A percentile compares a stretch with the other conserved stretches of the same genome.
These are phyloP conservation scores for Geotrypetes seraphini DNA, from an alignment of 2,797 vertebrate genomes.

Conservation along the genomic window DNA sequence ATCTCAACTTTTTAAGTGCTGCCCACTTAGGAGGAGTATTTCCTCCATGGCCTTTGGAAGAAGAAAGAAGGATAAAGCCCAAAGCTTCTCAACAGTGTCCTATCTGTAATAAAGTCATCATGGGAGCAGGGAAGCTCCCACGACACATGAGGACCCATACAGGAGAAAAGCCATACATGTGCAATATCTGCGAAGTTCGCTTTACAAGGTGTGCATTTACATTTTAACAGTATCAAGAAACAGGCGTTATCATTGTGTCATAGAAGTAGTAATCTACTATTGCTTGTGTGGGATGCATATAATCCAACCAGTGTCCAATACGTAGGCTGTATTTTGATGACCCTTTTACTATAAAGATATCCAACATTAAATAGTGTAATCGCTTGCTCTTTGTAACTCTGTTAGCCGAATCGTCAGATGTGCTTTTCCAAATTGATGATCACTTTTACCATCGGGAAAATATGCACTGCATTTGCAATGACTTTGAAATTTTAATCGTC, in stretches of 20 bases:
- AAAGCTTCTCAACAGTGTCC: conserved; percentile 97
- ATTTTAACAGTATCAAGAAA: neutral
- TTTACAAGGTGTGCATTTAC: conserved; percentile 81
- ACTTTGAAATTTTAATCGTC: too few relatives aligned
- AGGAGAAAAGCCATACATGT: conserved; percentile 97
- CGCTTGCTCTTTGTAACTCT: too few relatives aligned
- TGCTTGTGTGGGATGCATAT: too few relatives aligned
- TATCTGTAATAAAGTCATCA: conserved; percentile 97
- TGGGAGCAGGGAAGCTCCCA: conserved; percentile 93
- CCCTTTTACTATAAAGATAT: too few relatives aligned
- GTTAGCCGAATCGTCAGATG: too few relatives aligned
- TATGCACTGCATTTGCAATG: too few relatives aligned
- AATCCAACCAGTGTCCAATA: too few relatives aligned
- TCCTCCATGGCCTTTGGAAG: conserved; percentile 89
- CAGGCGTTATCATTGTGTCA: neutral
- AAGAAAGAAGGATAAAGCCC: conserved; percentile 94
- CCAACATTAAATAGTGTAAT: too few relatives aligned
- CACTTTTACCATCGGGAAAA: too few relatives aligned
- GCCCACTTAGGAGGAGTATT: conserved; percentile 85
- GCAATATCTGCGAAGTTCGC: conserved; percentile 94
- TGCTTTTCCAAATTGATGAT: too few relatives aligned
- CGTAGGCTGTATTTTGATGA: too few relatives aligned
- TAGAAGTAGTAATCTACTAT: too few relatives aligned
- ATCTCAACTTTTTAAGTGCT: conserved; percentile 85
- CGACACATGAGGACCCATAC: conserved; percentile 97